phyloP scores from a whole-genome alignment of 1,140 invertebrate genomes.

The Drosophila carrolli region DNA sequence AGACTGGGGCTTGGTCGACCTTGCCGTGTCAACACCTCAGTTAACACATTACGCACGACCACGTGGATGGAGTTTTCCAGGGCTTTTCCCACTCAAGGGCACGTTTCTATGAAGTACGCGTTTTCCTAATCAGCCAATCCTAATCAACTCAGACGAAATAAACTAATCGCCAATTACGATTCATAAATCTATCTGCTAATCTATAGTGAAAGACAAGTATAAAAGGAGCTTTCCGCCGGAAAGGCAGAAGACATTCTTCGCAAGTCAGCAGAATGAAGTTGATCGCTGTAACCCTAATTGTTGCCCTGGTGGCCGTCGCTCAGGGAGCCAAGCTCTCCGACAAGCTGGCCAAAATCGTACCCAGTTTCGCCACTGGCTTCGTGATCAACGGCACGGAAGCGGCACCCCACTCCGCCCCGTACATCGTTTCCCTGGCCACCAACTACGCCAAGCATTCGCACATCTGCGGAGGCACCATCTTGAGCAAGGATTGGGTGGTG shows the following conservation, averaged over 20 bases:
- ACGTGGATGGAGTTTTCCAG: not conserved
- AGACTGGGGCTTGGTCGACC: conserved; percentile 10
- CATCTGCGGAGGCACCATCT: conserved; percentile 74
- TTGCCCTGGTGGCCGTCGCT: conserved; percentile 49
- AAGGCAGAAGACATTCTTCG: conserved; percentile 3
- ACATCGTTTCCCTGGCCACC: conserved; percentile 72
- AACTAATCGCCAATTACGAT: conserved; percentile 34
- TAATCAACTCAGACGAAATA: conserved; percentile 33
- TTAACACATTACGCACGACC: conserved; percentile 39
- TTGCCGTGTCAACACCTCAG: conserved; percentile 51
- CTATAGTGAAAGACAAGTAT: conserved; percentile 22
- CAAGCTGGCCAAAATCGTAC: conserved; percentile 53
- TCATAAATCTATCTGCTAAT: conserved; percentile 70
- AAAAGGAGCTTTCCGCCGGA: conserved; percentile 13
- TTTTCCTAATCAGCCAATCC: conserved; percentile 35
- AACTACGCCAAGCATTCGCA: conserved; percentile 65
- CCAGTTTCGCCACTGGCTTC: conserved; percentile 72
- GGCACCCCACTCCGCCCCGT: conserved; percentile 70
- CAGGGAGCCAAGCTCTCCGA: conserved; percentile 52
- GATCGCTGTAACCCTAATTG: conserved; percentile 57
- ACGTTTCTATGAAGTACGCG: not conserved
- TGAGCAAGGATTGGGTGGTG: conserved; percentile 68
- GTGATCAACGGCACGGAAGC: conserved; percentile 82
- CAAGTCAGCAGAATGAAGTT: conserved; percentile 65
- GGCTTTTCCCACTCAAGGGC: conserved; percentile 25